Evolutionary conservation across 2,113 vertebrate species (phyloP).

Genomic region (Ailurus styani): DNA sequence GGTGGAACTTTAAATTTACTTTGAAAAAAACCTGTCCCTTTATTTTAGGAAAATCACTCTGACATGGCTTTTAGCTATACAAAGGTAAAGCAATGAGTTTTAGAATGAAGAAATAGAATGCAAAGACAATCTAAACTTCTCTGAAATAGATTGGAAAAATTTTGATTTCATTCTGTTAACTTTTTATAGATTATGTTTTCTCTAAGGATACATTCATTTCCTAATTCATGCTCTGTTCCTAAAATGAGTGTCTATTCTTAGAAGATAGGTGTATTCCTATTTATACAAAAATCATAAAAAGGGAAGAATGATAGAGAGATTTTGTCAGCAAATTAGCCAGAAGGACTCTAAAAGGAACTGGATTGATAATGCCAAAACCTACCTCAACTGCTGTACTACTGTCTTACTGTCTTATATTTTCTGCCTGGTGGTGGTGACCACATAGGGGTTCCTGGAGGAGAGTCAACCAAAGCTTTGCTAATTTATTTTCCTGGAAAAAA

Average conservation of each 20-base stretch:
- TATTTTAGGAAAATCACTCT: neutral
- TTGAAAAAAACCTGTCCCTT: neutral
- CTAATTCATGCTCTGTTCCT: neutral
- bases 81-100: neutral
- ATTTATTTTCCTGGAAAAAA: neutral
- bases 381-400: neutral
- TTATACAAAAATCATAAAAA: neutral
- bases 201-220: neutral
- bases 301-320: neutral
- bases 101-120: neutral
- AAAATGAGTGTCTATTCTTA: neutral
- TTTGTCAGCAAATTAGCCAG: neutral
- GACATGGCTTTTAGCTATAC: neutral
- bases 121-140: neutral
- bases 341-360: neutral
- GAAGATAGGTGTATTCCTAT: neutral
- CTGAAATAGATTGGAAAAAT: neutral
- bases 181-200: neutral
- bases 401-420: neutral
- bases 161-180: neutral
- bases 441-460: neutral
- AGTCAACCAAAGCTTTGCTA: neutral
- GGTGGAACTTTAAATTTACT: neutral
- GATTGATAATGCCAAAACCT: neutral
- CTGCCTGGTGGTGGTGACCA: neutral